These are phyloP conservation scores for Anarsia innoxiella DNA, from an alignment of 2,888 invertebrate species.

Conservation along the genomic window DNA sequence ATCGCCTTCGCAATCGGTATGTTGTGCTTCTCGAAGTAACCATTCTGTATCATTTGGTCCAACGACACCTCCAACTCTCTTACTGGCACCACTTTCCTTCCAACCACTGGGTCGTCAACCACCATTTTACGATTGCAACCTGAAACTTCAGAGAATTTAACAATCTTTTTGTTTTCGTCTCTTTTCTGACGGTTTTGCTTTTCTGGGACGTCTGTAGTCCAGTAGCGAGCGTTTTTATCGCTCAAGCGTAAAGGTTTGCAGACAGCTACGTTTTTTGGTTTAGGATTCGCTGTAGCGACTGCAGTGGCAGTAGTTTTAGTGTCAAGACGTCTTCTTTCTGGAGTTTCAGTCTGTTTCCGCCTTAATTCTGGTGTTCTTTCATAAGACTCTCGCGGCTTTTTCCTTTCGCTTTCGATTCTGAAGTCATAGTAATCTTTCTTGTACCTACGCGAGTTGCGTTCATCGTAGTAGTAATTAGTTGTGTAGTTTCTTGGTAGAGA, in stretches of 20 bases:
- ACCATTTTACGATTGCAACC: constrained; percentile 66
- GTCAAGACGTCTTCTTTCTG: constrained; percentile 16
- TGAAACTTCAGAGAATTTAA: constrained; percentile 69
- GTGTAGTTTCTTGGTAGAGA: constrained; percentile 57
- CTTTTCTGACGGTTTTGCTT: constrained; percentile 41
- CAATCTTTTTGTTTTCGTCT: constrained; percentile 65
- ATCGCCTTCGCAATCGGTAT: constrained; percentile 52
- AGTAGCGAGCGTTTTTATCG: constrained; percentile 57
- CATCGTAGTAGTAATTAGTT: constrained; percentile 41
- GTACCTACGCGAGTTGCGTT: constrained; percentile 39
- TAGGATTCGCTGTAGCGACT: constrained; percentile 18
- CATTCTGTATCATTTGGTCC: constrained; percentile 70
- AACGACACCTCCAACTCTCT: constrained; percentile 66
- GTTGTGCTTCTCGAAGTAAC: constrained; percentile 68
- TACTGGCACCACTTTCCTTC: constrained; percentile 61
- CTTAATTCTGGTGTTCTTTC: constrained; percentile 23
- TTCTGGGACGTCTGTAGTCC: constrained; percentile 57
- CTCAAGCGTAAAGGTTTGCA: constrained; percentile 59
- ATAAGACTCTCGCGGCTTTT: constrained; percentile 39
- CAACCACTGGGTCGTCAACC: constrained; percentile 59
- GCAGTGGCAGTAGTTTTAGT: no score
- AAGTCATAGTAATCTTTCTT: constrained; percentile 66
- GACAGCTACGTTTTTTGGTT: constrained; percentile 56
- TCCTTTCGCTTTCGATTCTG: constrained; percentile 52
- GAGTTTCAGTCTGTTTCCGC: constrained; percentile 17